These are phyloP conservation scores for Plagodis pulveraria DNA, from an alignment of 2,888 invertebrate genomes.

Conservation along the genomic window DNA sequence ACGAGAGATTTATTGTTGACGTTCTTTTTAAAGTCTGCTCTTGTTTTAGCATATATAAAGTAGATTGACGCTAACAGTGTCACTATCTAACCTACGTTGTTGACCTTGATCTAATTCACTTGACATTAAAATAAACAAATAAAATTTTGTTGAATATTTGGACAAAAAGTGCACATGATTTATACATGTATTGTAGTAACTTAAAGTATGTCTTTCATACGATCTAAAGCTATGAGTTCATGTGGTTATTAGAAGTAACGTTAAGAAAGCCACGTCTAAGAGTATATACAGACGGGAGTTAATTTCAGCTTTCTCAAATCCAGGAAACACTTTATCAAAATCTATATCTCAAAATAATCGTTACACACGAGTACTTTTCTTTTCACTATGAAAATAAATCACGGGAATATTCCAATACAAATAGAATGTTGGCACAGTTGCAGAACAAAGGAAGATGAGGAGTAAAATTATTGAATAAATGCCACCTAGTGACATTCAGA, in stretches of 20 bases:
- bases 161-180: no score
- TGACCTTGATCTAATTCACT: no score
- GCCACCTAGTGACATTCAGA: slow-evolving; percentile 48
- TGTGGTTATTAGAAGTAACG: no score
- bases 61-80: slow-evolving; percentile 29
- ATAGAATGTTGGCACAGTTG: slow-evolving; percentile 65
- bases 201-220: no score
- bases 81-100: no score
- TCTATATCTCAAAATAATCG: slow-evolving; percentile 41
- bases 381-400: slow-evolving; percentile 52
- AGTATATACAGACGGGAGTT: no score
- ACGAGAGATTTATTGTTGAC: slow-evolving; percentile 68
- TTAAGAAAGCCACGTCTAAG: no score
- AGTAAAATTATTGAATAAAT: slow-evolving; percentile 58
- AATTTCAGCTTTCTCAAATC: no score
- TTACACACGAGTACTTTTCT: slow-evolving; percentile 44
- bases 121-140: no score
- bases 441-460: slow-evolving; percentile 62
- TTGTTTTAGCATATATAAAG: slow-evolving; percentile 38
- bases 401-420: slow-evolving; percentile 55
- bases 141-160: no score
- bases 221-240: no score
- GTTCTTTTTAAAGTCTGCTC: slow-evolving; percentile 51
- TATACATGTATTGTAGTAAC: no score
- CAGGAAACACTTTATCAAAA: slow-evolving; percentile 35